phyloP scores from a whole-genome alignment of 2,888 invertebrate species.

The Cosmia pyralina region DNA sequence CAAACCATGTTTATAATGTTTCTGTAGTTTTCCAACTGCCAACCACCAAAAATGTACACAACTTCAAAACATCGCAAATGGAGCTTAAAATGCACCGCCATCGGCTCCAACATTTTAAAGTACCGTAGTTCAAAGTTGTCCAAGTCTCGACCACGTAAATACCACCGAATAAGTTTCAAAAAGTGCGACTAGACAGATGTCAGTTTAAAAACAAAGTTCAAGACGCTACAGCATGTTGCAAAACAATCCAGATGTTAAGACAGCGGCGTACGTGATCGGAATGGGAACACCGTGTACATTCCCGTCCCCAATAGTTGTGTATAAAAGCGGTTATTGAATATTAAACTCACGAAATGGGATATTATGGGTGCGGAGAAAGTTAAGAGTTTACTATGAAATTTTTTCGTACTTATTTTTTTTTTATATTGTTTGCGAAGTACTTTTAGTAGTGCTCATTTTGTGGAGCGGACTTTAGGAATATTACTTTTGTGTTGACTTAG shows the following conservation, averaged over 20 bases:
- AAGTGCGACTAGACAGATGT: constrained; percentile 73
- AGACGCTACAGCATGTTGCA: constrained; percentile 81
- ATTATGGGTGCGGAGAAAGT: constrained; percentile 68
- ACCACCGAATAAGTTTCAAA: constrained; percentile 73
- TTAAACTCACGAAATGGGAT: constrained; percentile 78
- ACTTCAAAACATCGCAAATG: constrained; percentile 31
- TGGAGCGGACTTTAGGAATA: constrained; percentile 24
- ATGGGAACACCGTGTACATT: constrained; percentile 64
- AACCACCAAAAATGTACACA: constrained; percentile 13
- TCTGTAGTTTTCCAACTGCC: background rate
- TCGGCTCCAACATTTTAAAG: constrained; percentile 50
- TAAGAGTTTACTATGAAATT: constrained; percentile 68
- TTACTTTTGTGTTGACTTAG: constrained; percentile 41
- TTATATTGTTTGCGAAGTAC: constrained; percentile 33
- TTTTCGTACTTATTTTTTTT: constrained; percentile 42
- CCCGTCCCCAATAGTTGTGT: constrained; percentile 73
- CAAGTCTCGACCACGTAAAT: constrained; percentile 63
- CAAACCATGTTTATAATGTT: background rate
- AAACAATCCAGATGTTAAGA: constrained; percentile 88
- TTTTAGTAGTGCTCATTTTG: constrained; percentile 34
- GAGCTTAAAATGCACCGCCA: constrained; percentile 42
- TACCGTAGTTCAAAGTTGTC: constrained; percentile 48
- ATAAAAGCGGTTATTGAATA: constrained; percentile 82
- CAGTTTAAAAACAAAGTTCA: constrained; percentile 83
- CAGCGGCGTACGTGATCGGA: constrained; percentile 82